Percentiles rank a stretch among this genome's conserved stretches.
Conservation (phyloP, 2,113 vertebrate genomes). For the Willisornis vidua region DNA sequence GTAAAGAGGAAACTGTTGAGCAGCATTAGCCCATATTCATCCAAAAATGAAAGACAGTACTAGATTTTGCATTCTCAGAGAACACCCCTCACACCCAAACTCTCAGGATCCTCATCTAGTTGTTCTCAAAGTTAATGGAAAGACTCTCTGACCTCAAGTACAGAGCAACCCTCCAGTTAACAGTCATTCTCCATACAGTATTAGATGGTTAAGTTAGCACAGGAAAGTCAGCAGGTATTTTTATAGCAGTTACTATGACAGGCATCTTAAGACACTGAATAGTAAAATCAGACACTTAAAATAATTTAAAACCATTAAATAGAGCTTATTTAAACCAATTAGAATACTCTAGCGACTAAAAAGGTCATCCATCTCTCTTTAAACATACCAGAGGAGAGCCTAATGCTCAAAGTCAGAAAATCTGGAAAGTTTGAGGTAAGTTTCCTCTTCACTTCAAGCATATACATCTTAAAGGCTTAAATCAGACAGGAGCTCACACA, state of each 20-base stretch:
- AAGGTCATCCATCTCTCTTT: neutral
- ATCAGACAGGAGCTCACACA: neutral
- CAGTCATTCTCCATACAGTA: neutral
- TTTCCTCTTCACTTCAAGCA: neutral
- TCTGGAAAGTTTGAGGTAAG: neutral
- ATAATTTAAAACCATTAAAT: neutral
- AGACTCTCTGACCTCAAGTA: neutral
- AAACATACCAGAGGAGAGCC: neutral
- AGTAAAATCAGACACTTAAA: conserved; percentile 7
- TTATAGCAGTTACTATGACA: neutral
- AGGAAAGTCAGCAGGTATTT: neutral
- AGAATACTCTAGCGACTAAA: neutral
- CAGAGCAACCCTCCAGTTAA: neutral
- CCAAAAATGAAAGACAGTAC: neutral
- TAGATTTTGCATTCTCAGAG: neutral
- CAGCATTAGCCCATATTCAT: fast-evolving
- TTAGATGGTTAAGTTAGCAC: neutral
- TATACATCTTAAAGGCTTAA: neutral
- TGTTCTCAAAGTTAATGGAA: neutral
- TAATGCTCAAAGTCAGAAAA: neutral
- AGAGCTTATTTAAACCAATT: neutral
- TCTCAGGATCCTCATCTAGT: neutral
- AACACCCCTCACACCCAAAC: fast-evolving
- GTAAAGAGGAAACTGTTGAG: neutral
- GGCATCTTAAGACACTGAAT: neutral